Evolutionary conservation across 92 coral and sea anemone species (phyloP).

Genomic region (Porites divaricata): DNA sequence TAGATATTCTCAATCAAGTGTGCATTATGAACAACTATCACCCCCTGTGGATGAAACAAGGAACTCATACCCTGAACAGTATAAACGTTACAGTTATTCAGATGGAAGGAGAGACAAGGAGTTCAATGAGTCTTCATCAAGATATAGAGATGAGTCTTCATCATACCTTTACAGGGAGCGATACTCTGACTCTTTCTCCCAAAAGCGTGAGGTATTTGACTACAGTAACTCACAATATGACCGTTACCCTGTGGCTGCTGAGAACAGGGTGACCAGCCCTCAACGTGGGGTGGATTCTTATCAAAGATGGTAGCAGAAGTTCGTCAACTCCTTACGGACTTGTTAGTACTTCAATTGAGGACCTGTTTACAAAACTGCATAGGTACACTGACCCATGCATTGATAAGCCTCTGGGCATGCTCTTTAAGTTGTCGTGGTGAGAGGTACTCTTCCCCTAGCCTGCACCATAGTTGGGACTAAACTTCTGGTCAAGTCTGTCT

Average conservation of each 20-base stretch:
- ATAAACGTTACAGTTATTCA: conserved; percentile 62
- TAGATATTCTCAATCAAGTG: conserved; percentile 54
- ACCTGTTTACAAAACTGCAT: neutral
- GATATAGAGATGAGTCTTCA: conserved; percentile 53
- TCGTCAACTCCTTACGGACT: neutral
- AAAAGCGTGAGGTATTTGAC: conserved; percentile 46
- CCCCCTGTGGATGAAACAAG: conserved; percentile 79
- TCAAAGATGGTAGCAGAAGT: conserved; percentile 16
- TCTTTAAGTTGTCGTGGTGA: too few relatives aligned
- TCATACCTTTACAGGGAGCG: conserved; percentile 65
- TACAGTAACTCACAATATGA: conserved; percentile 37
- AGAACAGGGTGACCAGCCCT: conserved; percentile 24
- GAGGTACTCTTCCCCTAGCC: too few relatives aligned
- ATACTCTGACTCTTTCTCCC: conserved; percentile 46
- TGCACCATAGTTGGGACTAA: too few relatives aligned
- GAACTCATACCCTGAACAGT: conserved; percentile 41
- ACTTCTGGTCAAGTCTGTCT: too few relatives aligned
- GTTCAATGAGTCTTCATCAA: conserved; percentile 44
- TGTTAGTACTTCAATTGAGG: neutral
- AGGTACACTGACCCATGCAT: too few relatives aligned
- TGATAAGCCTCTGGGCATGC: too few relatives aligned
- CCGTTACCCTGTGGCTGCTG: conserved; percentile 18
- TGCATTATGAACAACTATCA: conserved; percentile 84
- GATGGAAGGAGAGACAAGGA: conserved; percentile 63
- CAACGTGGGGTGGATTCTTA: conserved; percentile 23